Evolutionary conservation across 2,113 vertebrate species (phyloP).

Genomic region (Jaculus jaculus): DNA sequence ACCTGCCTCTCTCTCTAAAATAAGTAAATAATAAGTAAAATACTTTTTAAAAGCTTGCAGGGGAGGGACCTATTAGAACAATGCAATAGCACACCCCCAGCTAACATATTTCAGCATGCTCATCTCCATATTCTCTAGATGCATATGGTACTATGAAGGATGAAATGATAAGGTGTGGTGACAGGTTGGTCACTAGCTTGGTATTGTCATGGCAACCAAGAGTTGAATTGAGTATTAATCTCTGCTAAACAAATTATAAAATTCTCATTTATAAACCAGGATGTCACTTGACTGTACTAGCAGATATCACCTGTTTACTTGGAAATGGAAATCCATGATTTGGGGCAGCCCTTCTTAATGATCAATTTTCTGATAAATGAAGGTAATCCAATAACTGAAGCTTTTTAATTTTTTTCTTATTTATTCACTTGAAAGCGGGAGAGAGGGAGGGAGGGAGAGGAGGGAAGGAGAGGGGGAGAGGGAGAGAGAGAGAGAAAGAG

Average conservation of each 20-base stretch:
- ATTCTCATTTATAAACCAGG: conserved; percentile 3
- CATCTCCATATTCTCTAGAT: neutral
- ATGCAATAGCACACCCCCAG: neutral
- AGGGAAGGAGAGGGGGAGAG: too few relatives aligned
- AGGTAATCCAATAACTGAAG: conserved; percentile 11
- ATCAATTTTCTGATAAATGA: conserved; percentile 27
- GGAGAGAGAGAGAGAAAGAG: too few relatives aligned
- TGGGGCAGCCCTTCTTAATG: neutral
- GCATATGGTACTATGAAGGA: neutral
- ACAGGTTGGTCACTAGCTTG: neutral
- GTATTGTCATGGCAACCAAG: conserved; percentile 19
- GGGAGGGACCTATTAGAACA: neutral
- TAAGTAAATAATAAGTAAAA: too few relatives aligned
- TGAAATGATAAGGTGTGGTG: conserved; percentile 20
- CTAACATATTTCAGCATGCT: neutral
- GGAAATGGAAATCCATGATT: conserved; percentile 40
- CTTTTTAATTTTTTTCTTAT: neutral
- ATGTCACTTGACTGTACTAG: conserved; percentile 8
- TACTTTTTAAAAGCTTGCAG: too few relatives aligned
- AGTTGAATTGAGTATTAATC: conserved; percentile 11
- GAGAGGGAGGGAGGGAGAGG: too few relatives aligned
- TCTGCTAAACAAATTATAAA: conserved; percentile 30
- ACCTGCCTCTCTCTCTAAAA: too few relatives aligned
- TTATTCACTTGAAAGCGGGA: too few relatives aligned
- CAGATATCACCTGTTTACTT: neutral